Base-by-base conservation (phyloP, 2,888 invertebrate genomes). In the Synanthedon andrenaeformis region DNA sequence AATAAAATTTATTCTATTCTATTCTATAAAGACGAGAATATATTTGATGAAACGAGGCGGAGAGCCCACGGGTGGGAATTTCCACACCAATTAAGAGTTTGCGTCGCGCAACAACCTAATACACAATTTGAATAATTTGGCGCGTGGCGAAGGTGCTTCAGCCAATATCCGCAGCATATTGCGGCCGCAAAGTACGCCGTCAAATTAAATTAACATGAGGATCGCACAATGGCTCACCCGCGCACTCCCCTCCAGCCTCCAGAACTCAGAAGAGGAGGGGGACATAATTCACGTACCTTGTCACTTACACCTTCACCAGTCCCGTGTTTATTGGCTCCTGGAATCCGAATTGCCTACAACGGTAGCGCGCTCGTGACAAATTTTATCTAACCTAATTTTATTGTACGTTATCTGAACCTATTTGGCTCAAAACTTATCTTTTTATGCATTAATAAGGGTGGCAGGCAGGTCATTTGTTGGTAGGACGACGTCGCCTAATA, bases 121-220 rank as follows among this genome's bases (percentile, higher is more conserved):
- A 62, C 56, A 59, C 51, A 59, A 45, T 45, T 45, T 45, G 45
- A 45, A 45, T 45, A 45, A 45, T 45, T 45, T 13, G 6, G 45
- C 45, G 45, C 12, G 45, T 13, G 45, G 45, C n/a, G 45, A 60
- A 63, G 70, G 65, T 62, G 70, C 71, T 74, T 73, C 67, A 63
- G 65, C 69, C 71, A 75, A 75, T 73, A 70, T 68, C 65, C 61
- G 61, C 59, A 62, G 55, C 60, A 63, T 71, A 65, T 68, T 64
- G 63, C 61, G 62, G 62, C 60, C 67, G 69, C 65, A 65, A 63
- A 69, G 67, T 67, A 68, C 69, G 64, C 61, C 66, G 68, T 66
- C 64, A 72, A 79, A 82, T 82, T 77, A 75, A 79, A 79, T 81
- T 80, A 81, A 72, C 80, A 76, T 75, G 74, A 72, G 69, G 66